phyloP scores from a whole-genome alignment of 2,113 vertebrate species.

The Grus americana region DNA sequence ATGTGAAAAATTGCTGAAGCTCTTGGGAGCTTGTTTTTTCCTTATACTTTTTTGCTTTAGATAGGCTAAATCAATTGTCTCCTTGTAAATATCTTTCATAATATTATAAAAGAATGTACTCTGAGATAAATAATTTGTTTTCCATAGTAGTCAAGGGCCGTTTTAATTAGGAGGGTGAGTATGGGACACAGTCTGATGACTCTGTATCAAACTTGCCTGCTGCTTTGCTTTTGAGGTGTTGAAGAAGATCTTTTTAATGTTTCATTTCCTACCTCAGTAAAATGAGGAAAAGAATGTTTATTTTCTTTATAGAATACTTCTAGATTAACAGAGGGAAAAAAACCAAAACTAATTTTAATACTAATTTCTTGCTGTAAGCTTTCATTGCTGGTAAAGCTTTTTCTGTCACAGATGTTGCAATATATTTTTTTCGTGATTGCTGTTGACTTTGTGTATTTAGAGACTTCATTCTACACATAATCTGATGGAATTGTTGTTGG shows the following conservation, averaged over 20 bases:
- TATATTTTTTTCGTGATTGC: background rate
- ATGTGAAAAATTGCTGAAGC: background rate
- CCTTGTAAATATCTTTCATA: background rate
- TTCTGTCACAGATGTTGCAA: background rate
- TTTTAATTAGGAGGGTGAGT: background rate
- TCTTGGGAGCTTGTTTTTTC: background rate
- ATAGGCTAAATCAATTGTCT: background rate
- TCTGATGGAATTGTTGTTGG: conserved; percentile 89
- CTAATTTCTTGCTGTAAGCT: background rate
- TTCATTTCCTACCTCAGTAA: background rate
- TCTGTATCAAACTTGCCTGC: background rate
- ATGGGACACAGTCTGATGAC: background rate
- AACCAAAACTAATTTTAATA: background rate
- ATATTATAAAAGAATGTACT: background rate
- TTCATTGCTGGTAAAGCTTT: background rate
- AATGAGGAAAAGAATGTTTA: background rate
- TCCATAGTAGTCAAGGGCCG: background rate
- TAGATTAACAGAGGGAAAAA: background rate
- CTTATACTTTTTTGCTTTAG: background rate
- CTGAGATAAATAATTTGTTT: background rate
- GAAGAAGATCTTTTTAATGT: background rate
- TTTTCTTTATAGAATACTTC: background rate
- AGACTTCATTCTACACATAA: conserved; percentile 98
- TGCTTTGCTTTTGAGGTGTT: background rate
- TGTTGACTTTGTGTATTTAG: conserved; percentile 70